These are phyloP conservation scores for Terebella lapidaria DNA, from an alignment of 2,888 invertebrate genomes.

Conservation along the genomic window DNA sequence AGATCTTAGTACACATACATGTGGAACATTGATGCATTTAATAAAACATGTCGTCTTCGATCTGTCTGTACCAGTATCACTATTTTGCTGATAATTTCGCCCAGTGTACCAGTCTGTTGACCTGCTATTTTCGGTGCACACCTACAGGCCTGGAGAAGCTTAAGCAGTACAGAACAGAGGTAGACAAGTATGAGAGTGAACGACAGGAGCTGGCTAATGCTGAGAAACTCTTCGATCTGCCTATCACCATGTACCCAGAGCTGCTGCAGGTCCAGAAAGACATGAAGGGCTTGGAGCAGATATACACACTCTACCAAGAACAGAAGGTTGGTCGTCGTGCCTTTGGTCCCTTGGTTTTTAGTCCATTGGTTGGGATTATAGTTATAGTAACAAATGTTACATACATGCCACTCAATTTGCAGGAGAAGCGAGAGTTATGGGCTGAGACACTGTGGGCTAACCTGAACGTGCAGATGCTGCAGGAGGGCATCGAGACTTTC, in stretches of 20 bases:
- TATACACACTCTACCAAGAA: conserved; percentile 73
- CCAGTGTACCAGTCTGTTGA: too few relatives aligned
- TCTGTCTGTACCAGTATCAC: too few relatives aligned
- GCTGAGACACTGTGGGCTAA: conserved; percentile 82
- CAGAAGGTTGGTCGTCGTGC: conserved; percentile 60
- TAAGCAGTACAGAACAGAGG: conserved; percentile 64
- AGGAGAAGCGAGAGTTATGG: conserved; percentile 72
- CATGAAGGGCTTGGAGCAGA: conserved; percentile 61
- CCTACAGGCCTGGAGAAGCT: conserved; percentile 49
- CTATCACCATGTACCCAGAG: conserved; percentile 75
- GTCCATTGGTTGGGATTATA: too few relatives aligned
- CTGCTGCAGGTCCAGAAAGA: conserved; percentile 58
- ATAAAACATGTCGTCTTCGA: too few relatives aligned
- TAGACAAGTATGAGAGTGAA: conserved; percentile 65
- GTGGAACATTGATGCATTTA: too few relatives aligned
- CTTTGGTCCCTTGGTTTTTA: not conserved
- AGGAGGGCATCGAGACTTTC: conserved; percentile 81
- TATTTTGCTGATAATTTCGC: too few relatives aligned
- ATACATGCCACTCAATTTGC: conserved; percentile 12
- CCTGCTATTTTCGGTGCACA: too few relatives aligned
- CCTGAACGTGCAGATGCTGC: conserved; percentile 74
- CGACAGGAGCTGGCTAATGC: conserved; percentile 65
- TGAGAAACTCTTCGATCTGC: conserved; percentile 81
- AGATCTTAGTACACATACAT: too few relatives aligned
- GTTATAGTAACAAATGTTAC: not conserved